These are phyloP conservation scores for Aethes cnicana DNA, from an alignment of 2,888 invertebrate species.

Conservation along the genomic window DNA sequence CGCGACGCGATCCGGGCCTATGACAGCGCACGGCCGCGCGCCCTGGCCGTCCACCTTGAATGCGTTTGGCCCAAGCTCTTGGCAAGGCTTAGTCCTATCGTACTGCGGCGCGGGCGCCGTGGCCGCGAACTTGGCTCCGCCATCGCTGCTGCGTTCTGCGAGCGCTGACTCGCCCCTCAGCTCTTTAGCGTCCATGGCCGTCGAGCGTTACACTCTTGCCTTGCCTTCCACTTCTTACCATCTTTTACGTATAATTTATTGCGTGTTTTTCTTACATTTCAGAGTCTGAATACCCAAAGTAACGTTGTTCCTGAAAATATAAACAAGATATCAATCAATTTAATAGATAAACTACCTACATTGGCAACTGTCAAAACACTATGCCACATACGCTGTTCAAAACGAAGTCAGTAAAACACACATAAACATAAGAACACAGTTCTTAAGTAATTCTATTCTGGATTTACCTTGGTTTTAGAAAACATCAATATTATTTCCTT, in stretches of 20 bases:
- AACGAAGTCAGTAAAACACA: constrained; percentile 30
- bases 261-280: constrained; percentile 38
- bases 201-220: constrained; percentile 47
- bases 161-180: constrained; percentile 61
- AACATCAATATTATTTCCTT: constrained; percentile 79
- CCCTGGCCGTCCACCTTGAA: constrained; percentile 66
- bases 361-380: constrained; percentile 79
- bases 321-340: constrained; percentile 66
- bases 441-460: constrained; percentile 41
- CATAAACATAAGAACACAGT: constrained; percentile 26
- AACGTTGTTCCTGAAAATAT: constrained; percentile 71
- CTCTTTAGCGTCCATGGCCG: constrained; percentile 77
- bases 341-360: constrained; percentile 46
- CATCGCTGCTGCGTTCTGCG: constrained; percentile 66
- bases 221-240: constrained; percentile 57
- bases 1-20: constrained; percentile 73
- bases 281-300: constrained; percentile 43
- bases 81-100: constrained; percentile 66
- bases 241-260: constrained; percentile 48
- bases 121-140: constrained; percentile 63
- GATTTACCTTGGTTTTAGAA: constrained; percentile 43
- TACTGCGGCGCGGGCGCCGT: constrained; percentile 54
- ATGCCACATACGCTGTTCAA: constrained; percentile 66
- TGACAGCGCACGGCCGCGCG: constrained; percentile 76
- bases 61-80: constrained; percentile 64